Evolutionary conservation across 2,113 vertebrate species (phyloP), one percentile per base, ranked within the genome.

Genomic region (Garra rufa): DNA sequence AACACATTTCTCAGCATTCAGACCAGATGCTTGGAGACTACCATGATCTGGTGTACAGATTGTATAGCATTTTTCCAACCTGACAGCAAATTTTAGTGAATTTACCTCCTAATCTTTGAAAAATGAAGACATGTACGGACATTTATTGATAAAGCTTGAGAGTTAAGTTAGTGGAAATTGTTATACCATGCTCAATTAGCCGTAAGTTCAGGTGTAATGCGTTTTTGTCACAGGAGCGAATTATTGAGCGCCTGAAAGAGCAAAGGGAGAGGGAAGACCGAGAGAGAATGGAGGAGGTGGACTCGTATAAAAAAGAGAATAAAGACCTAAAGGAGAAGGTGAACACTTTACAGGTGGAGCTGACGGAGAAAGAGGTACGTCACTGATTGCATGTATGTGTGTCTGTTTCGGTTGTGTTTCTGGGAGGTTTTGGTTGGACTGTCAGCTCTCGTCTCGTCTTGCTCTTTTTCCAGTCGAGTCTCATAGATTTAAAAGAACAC

Each of bases 181-280:
- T 77, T 43, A 9, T 50, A 59, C 38, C 77, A 14, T 61, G 34
- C 55, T 61, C 55, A 21, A 34, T 77, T 59, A 57, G 19, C 75
- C 21, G 0, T 34, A 6, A 38, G 61, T 21, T 19, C 17, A 24
- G 69, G 41, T 61, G 52, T 11, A 50, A 52, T 81, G 70, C 78
- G 55, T 24, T 48, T 91, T 34, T 88, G 26, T 88, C 61, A 63
- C 87, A 99, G 98, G 98, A 99, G 93, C 96, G 97, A 94, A 99
- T 99, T 88, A 99, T 99, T 74, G 98, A 99, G 85, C 97, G 98
- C 85, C 95, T 99, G 91, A 99, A 99, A 94, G 97, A 99, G 90
- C 98, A 99, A 91, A 95, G 98, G 52, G 98, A 99, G 82, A 93
- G 97, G 86, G 98, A 99, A 92, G 98, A 99, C 89, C 94, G 97